A percentile compares a stretch with the other conserved stretches of the same genome.
phyloP scores from a whole-genome alignment of 2,888 invertebrate genomes.

The Resseliella maxima region DNA sequence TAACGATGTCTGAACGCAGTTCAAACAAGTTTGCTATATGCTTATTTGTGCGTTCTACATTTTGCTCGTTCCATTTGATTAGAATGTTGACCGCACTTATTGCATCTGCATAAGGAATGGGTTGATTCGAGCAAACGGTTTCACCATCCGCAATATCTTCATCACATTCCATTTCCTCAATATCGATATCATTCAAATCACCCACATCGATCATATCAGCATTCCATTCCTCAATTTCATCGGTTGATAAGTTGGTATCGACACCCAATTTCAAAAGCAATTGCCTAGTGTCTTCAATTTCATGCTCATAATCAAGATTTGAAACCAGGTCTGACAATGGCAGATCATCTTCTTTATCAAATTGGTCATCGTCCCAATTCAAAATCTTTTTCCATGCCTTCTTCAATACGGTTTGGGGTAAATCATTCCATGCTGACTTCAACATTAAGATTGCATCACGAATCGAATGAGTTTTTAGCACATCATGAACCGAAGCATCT shows the following conservation, averaged over 20 bases:
- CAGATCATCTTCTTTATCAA: not conserved
- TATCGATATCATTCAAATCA: no score
- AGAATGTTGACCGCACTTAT: not conserved
- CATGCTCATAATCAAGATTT: no score
- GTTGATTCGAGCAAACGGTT: not conserved
- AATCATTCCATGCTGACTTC: not conserved
- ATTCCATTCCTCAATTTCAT: no score
- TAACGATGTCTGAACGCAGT: not conserved
- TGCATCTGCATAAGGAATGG: not conserved
- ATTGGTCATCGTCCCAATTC: not conserved
- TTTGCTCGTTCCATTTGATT: conserved; percentile 5
- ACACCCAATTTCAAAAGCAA: no score
- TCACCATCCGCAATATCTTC: not conserved
- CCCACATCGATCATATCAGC: no score
- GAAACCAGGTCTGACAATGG: not conserved
- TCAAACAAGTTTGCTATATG: conserved; percentile 1
- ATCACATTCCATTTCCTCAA: no score
- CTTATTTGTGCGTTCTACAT: not conserved
- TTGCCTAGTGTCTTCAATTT: no score
- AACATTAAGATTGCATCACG: not conserved
- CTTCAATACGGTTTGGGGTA: not conserved
- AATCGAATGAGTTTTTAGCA: not conserved
- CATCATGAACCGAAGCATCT: not conserved
- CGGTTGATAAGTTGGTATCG: no score
- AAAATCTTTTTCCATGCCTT: not conserved